phyloP scores from a whole-genome alignment of 1,140 invertebrate genomes.

The Drosophila elegans region DNA sequence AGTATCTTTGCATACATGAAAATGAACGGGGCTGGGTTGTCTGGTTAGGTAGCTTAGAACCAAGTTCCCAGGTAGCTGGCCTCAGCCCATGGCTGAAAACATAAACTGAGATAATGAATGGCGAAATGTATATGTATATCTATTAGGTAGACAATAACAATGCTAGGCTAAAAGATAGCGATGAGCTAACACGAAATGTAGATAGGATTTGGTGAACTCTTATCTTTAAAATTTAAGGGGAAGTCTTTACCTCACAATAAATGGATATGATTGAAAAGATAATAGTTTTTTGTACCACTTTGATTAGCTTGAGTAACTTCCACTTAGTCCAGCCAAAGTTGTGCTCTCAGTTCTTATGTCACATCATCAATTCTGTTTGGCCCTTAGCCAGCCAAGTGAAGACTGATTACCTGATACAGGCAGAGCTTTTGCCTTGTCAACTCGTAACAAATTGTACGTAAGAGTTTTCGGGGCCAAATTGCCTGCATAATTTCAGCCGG shows the following conservation, averaged over 20 bases:
- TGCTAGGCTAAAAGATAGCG: conserved; percentile 39
- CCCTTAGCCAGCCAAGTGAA: conserved; percentile 36
- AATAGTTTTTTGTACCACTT: background rate
- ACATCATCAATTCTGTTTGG: conserved; percentile 57
- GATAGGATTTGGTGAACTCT: conserved; percentile 32
- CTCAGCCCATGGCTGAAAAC: conserved; percentile 20
- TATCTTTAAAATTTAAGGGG: conserved; percentile 19
- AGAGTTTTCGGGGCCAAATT: conserved; percentile 61
- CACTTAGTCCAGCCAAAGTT: background rate
- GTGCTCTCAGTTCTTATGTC: conserved; percentile 23
- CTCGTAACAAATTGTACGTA: conserved; percentile 63
- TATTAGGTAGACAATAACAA: conserved; percentile 34
- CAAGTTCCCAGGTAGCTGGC: conserved; percentile 19
- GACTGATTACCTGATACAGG: conserved; percentile 52
- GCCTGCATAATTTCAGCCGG: conserved; percentile 67
- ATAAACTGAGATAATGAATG: conserved; percentile 73
- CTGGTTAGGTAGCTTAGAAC: conserved; percentile 46
- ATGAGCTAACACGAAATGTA: conserved; percentile 23
- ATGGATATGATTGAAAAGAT: conserved; percentile 22
- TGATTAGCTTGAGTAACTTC: conserved; percentile 24
- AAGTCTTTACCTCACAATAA: conserved; percentile 9
- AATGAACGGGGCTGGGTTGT: conserved; percentile 4
- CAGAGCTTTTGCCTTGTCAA: conserved; percentile 27
- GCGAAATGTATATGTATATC: conserved; percentile 61
- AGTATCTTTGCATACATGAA: conserved; percentile 39